Evolutionary conservation across 2,797 vertebrate species (phyloP).

Genomic region (Hemitrygon akajei): DNA sequence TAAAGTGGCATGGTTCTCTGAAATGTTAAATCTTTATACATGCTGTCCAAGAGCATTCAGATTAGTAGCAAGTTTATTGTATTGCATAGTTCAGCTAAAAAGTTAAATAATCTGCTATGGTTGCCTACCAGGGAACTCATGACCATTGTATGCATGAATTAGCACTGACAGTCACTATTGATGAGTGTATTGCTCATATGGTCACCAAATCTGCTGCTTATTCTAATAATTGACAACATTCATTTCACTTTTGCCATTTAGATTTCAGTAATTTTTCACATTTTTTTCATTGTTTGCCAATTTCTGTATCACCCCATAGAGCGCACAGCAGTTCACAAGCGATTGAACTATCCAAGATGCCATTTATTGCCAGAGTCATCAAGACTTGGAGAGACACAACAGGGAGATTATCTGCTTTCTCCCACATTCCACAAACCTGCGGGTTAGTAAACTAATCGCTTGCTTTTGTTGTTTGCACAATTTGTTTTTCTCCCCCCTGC

Average conservation of each 20-base stretch:
- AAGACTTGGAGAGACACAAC: no score
- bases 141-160: not conserved
- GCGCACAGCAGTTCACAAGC: not conserved
- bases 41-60: not conserved
- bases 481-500: no score
- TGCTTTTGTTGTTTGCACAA: no score
- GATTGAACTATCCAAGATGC: not conserved
- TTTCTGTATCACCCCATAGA: not conserved
- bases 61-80: not conserved
- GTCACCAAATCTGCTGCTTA: not conserved
- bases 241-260: not conserved
- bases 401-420: no score
- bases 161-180: not conserved
- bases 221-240: not conserved
- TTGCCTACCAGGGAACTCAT: not conserved
- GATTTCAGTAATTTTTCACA: not conserved
- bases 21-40: not conserved
- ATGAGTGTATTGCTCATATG: not conserved
- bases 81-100: slow-evolving; percentile 1
- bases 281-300: not conserved
- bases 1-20: slow-evolving; percentile 27
- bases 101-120: not conserved
- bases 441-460: no score
- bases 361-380: not conserved
- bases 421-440: no score